Evolutionary conservation across 2,888 invertebrate species (phyloP), one percentile per base, ranked within the genome.

Genomic region (Hypolimnas misippus): DNA sequence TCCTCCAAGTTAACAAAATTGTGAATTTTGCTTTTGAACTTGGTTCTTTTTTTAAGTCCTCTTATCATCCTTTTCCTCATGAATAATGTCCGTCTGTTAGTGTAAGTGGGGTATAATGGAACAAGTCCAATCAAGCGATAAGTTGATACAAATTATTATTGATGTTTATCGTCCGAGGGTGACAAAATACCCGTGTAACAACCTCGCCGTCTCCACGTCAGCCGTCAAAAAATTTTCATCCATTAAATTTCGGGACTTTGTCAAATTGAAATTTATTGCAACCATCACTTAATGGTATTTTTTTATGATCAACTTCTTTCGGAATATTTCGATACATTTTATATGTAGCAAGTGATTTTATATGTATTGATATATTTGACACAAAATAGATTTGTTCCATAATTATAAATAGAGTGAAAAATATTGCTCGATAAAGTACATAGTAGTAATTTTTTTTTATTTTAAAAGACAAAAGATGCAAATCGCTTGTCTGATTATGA

Each of bases 71-170:
- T 21, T 21, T 46, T n/a, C n/a, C 12, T n/a, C 10, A 16, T 14
- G 21, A 44, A 31, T 46, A 44, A 40, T 58, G 31, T 29, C 10
- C 33, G 40, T 25, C 46, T 50, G 49, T 44, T 21, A 19, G 53
- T 46, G 59, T 17, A 59, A 38, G 42, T 29, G 29, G 59, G 59
- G 53, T 60, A 52, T 55, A 51, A 61, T 46, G 58, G 62, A 51
- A 35, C 31, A 51, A 54, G 57, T 59, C 62, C 65, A 66, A 70
- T 70, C 65, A 59, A 62, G 61, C 60, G 68, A 62, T 64, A 70
- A 67, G 58, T 67, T 70, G 64, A 66, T 67, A 68, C 63, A 69
- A 67, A 72, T 70, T 68, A 69, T 62, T 68, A 70, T 72, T 66
- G 68, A 72, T 70, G 68, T 67, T 67, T 65, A 65, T 66, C 61